A percentile compares a stretch with the other conserved stretches of the same genome.
phyloP scores from a whole-genome alignment of 1,140 invertebrate genomes.

The Drosophila ambigua region DNA sequence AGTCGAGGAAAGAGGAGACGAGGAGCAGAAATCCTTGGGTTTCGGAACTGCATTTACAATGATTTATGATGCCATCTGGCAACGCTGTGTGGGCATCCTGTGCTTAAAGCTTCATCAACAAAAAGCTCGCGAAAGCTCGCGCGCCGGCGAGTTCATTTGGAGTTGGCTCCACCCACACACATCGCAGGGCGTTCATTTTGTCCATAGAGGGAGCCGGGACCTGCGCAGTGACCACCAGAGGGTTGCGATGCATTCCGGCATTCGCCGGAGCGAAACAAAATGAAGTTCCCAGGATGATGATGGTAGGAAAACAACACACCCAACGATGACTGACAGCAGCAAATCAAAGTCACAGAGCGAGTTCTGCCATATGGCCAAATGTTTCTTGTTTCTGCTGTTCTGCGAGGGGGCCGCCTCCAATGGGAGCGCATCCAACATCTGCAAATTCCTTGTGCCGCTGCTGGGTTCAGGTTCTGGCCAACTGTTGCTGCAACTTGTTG shows the following conservation, averaged over 20 bases:
- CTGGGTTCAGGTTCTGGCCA: conserved; percentile 49
- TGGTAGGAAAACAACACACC: conserved; percentile 14
- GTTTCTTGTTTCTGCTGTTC: conserved; percentile 6
- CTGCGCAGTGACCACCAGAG: conserved; percentile 57
- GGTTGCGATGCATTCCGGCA: conserved; percentile 52
- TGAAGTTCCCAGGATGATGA: conserved; percentile 69
- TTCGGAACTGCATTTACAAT: conserved; percentile 26
- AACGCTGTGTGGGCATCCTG: conserved; percentile 56
- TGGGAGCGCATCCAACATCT: conserved; percentile 36
- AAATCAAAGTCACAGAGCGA: conserved; percentile 37
- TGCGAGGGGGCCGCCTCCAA: conserved; percentile 27
- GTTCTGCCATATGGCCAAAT: conserved; percentile 29
- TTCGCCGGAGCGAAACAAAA: conserved; percentile 64
- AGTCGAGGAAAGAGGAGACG: neutral
- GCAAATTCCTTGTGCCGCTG: conserved; percentile 27
- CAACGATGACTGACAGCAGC: conserved; percentile 42
- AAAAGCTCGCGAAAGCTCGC: conserved; percentile 52
- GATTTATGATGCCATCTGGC: conserved; percentile 64
- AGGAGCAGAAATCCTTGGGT: conserved; percentile 17
- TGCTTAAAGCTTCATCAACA: conserved; percentile 36
- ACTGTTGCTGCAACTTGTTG: conserved; percentile 80
- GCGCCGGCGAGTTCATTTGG: conserved; percentile 45
- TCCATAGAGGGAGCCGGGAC: conserved; percentile 26
- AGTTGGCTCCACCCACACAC: conserved; percentile 67
- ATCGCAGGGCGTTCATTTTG: conserved; percentile 67